Conservation (phyloP, 2,797 vertebrate genomes). For the Geotrypetes seraphini region DNA sequence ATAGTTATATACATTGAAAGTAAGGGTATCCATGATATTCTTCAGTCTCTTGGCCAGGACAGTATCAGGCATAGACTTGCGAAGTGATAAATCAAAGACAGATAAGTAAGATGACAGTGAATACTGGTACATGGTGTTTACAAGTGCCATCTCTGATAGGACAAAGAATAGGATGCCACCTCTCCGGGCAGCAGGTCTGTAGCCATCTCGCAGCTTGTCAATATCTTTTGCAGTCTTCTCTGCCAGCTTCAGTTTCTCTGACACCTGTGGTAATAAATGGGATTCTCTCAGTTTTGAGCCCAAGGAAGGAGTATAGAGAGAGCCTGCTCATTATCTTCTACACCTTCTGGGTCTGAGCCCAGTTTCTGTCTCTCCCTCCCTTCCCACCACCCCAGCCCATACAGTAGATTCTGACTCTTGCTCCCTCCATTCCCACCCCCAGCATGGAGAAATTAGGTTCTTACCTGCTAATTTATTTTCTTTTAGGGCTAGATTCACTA, state of each 20-base stretch:
- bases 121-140: conserved; percentile 95
- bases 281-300: too few species aligned
- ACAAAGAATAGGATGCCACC: conserved; percentile 89
- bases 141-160: conserved; percentile 86
- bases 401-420: too few species aligned
- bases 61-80: conserved; percentile 69
- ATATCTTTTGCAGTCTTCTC: conserved; percentile 72
- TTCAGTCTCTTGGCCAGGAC: conserved; percentile 63
- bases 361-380: too few species aligned
- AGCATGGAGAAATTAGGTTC: too few species aligned
- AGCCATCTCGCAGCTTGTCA: conserved; percentile 79
- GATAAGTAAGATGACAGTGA: conserved; percentile 84
- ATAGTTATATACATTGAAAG: conserved; percentile 85
- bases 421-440: too few species aligned
- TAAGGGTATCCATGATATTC: conserved; percentile 82
- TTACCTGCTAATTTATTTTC: too few species aligned
- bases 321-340: too few species aligned
- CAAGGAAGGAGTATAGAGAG: too few species aligned
- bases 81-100: conserved; percentile 77
- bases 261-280: conserved; percentile 58
- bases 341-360: too few species aligned
- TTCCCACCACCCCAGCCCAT: too few species aligned
- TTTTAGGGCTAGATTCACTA: too few species aligned
- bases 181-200: conserved; percentile 80
- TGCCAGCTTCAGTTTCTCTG: conserved; percentile 81